These are phyloP conservation scores for Zonotrichia leucophrys DNA, from an alignment of 2,113 vertebrate species.

Conservation along the genomic window DNA sequence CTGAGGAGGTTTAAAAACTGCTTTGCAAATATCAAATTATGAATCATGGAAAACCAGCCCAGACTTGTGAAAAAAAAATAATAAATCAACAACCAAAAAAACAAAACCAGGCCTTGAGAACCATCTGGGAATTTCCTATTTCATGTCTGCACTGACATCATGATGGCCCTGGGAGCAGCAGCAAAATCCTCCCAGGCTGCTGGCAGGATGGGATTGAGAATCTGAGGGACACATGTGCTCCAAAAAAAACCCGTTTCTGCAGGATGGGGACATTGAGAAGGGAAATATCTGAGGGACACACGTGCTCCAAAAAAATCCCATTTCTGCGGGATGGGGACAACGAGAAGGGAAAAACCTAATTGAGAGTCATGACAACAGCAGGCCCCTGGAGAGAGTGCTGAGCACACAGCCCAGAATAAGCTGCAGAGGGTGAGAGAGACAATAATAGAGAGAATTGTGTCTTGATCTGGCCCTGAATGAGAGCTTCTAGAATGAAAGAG, in stretches of 20 bases:
- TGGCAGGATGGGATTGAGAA: not conserved
- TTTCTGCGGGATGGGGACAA: not conserved
- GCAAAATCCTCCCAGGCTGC: not conserved
- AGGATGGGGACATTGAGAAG: not conserved
- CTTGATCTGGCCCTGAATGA: constrained; percentile 32
- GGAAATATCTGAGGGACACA: not conserved
- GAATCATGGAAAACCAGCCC: not conserved
- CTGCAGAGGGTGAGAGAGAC: not conserved
- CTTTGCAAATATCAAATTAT: not conserved
- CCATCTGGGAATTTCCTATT: not conserved
- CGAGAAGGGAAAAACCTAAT: not conserved
- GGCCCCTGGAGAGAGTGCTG: not conserved
- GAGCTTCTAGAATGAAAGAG: not conserved
- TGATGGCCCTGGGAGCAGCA: not conserved
- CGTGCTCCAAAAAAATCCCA: not conserved
- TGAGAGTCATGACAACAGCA: not conserved
- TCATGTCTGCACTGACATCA: not conserved
- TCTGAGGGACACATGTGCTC: not conserved
- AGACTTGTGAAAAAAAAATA: not conserved
- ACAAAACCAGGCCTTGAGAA: not conserved
- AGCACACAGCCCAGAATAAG: constrained; percentile 11
- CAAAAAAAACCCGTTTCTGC: not conserved
- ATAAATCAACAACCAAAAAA: not conserved
- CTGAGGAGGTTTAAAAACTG: not conserved
- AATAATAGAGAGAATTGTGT: not conserved